These are phyloP conservation scores for Myotis lucifugus DNA, from an alignment of 2,113 vertebrate species.

Conservation along the genomic window DNA sequence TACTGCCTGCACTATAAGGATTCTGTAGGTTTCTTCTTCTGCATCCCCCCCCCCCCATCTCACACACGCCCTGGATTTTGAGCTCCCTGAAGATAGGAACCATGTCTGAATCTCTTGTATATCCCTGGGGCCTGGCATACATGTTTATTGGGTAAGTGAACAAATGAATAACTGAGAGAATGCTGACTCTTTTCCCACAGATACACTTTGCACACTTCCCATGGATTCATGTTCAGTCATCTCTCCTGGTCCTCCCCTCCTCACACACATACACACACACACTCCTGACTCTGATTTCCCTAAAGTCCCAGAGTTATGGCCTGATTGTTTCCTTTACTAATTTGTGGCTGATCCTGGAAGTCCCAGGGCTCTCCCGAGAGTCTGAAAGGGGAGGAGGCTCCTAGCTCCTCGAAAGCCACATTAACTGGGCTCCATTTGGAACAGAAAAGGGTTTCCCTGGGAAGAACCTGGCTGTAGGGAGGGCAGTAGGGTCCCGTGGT, in stretches of 20 bases:
- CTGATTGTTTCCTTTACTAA: not conserved
- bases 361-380: not conserved
- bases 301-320: not conserved
- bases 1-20: not conserved
- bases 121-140: not conserved
- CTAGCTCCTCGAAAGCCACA: not conserved
- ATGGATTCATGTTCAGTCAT: not conserved
- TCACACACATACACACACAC: not conserved
- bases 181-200: not conserved
- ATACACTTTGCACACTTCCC: not conserved
- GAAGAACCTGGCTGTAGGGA: not conserved
- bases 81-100: not conserved
- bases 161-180: not conserved
- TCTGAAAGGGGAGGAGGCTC: not conserved
- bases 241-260: not conserved
- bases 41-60: not conserved
- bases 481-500: not conserved
- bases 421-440: not conserved
- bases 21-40: not conserved
- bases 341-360: not conserved
- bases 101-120: not conserved
- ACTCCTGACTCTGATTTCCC: not conserved
- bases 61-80: not conserved
- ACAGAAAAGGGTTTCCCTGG: not conserved
- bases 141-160: not conserved